Evolutionary conservation across 2,113 vertebrate species (phyloP).

Genomic region (Percopsis transmontana): DNA sequence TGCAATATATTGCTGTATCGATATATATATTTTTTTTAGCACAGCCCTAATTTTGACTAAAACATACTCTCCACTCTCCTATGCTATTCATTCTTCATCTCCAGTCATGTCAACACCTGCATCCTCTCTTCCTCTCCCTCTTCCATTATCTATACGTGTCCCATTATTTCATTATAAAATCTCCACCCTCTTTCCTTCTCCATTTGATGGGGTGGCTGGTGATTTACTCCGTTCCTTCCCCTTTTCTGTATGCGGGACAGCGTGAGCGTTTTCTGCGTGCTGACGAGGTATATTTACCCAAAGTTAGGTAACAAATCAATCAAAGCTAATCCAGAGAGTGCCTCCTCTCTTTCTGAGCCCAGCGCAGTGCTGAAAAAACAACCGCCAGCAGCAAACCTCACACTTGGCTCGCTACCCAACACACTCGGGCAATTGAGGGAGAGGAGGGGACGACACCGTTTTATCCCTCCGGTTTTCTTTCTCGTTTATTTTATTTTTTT

Average conservation of each 20-base stretch:
- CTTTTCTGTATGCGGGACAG: constrained; percentile 1
- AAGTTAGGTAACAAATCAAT: constrained; percentile 52
- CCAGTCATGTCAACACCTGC: too few relatives aligned
- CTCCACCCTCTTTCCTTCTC: not conserved
- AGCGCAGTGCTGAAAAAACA: constrained; percentile 5
- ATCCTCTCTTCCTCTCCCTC: not conserved
- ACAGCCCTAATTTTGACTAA: not conserved
- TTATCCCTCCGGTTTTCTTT: constrained; percentile 6
- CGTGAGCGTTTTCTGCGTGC: constrained; percentile 3
- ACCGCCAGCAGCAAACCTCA: constrained; percentile 54
- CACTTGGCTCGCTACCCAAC: constrained; percentile 47
- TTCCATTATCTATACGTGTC: not conserved
- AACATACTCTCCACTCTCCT: not conserved
- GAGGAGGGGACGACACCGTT: constrained; percentile 17
- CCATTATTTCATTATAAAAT: too few relatives aligned
- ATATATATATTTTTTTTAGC: too few relatives aligned
- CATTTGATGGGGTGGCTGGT: constrained; percentile 5
- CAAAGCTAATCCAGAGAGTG: constrained; percentile 57
- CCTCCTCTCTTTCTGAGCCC: not conserved
- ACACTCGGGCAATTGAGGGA: constrained; percentile 44
- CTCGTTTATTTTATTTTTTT: not conserved
- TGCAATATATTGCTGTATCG: too few relatives aligned
- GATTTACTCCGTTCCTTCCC: constrained; percentile 1
- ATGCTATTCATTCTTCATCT: not conserved
- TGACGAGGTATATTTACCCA: constrained; percentile 31